phyloP scores from a whole-genome alignment of 2,113 vertebrate species.

The Atlantisia rogersi region DNA sequence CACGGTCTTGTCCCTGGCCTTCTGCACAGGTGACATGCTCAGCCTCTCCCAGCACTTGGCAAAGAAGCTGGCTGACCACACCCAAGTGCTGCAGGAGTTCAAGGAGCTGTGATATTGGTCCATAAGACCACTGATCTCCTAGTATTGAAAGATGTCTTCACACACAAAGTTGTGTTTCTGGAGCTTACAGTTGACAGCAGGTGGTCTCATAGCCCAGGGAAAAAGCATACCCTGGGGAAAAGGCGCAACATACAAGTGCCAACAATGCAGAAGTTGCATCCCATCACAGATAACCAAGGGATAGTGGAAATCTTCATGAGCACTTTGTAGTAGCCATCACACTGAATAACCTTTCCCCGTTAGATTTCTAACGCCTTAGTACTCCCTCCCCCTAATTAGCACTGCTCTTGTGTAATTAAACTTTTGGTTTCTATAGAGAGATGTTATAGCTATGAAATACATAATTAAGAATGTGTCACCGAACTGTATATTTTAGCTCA shows the following conservation, averaged over 20 bases:
- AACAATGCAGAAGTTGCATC: rapidly evolving
- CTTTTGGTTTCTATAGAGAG: not conserved
- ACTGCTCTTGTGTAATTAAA: slow-evolving; percentile 9
- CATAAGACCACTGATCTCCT: not conserved
- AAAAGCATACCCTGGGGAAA: not conserved
- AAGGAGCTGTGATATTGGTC: not conserved
- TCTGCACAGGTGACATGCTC: not conserved
- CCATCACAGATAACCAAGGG: not conserved
- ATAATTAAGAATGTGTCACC: not conserved
- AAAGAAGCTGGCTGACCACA: rapidly evolving
- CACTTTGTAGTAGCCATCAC: not conserved
- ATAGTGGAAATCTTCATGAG: not conserved
- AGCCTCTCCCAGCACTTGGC: not conserved
- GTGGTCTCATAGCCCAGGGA: not conserved
- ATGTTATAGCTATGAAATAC: not conserved
- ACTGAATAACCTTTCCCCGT: not conserved
- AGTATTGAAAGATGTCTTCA: not conserved
- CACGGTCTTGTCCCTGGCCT: not conserved
- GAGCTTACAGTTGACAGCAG: not conserved
- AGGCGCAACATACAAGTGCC: rapidly evolving
- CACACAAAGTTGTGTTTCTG: rapidly evolving
- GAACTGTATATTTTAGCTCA: not conserved
- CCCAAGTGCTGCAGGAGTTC: not conserved
- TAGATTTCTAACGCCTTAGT: not conserved
- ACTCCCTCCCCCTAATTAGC: not conserved